Evolutionary conservation across 2,797 vertebrate genomes (phyloP), one percentile per base, ranked within the genome.

Genomic region (Semotilus atromaculatus): DNA sequence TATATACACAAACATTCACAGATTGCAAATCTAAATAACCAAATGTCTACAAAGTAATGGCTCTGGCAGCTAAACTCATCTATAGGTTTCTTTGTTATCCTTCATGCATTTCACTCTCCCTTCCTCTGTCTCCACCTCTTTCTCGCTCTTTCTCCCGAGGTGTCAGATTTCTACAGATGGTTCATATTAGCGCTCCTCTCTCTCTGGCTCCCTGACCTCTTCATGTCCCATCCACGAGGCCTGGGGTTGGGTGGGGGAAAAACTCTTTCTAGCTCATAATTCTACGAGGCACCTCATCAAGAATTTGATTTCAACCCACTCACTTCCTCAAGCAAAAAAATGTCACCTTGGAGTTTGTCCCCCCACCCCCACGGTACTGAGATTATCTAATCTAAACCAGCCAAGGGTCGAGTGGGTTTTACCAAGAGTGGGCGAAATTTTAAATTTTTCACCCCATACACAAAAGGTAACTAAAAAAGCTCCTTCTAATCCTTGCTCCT

Each of bases 131-230:
- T 67, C 80, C 70, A 51, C 40, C 16, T 72, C 67, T 55, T 78
- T 80, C 55, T 66, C 21, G 10, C 75, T 72, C 53, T 23, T 89
- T 90, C 90, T 94, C 89, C 89, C 3, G 80, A 92, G 90, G 95
- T 95, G 94, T 96, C 94, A 93, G 91, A 92, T 96, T 96, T 96
- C 95, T 92, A 94, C 95, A 96, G 94, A 95, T 96, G 95, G 94
- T 95, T 95, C 93, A 92, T 92, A 94, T 96, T 96, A 95, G 90
- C 88, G 38, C 91, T 91, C 94, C 91, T 90, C 89, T 90, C 90
- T 90, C 89, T 84, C 73, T 87, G 84, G 74, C 73, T 68, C 87
- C 78, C 90, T 93, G 93, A 94, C 93, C 94, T 92, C 89, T 90
- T 89, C 84, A 88, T 90, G 84, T 93, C 88, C 87, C 88, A 91